phyloP scores from a whole-genome alignment of 2,113 vertebrate species.

The Dromiciops gliroides region DNA sequence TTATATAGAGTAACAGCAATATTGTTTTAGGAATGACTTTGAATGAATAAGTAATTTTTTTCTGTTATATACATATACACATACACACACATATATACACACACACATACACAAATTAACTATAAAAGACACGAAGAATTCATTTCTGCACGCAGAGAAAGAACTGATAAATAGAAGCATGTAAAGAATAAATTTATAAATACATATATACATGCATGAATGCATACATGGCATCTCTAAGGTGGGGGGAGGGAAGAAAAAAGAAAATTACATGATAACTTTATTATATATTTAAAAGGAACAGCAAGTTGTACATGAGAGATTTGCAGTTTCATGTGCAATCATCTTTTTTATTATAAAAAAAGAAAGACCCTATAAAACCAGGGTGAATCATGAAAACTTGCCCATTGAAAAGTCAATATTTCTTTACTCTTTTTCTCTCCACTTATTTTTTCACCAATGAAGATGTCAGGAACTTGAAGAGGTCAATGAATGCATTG shows the following conservation, averaged over 20 bases:
- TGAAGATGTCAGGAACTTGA: not conserved
- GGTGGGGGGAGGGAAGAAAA: not conserved
- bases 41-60: not conserved
- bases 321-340: not conserved
- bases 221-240: not conserved
- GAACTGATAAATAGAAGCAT: not conserved
- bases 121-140: not conserved
- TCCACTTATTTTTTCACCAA: not conserved
- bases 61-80: no score
- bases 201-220: no score
- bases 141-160: not conserved
- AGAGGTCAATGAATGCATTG: not conserved
- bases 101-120: not conserved
- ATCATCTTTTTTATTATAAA: not conserved
- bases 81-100: no score
- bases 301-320: not conserved
- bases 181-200: no score
- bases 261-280: not conserved
- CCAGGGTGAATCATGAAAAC: not conserved
- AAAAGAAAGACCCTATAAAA: constrained; percentile 4
- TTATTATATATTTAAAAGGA: not conserved
- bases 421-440: constrained; percentile 1
- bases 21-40: not conserved
- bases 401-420: not conserved
- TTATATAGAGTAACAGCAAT: not conserved